Conservation (phyloP, 2,888 invertebrate species). For the Cantharis rustica region DNA sequence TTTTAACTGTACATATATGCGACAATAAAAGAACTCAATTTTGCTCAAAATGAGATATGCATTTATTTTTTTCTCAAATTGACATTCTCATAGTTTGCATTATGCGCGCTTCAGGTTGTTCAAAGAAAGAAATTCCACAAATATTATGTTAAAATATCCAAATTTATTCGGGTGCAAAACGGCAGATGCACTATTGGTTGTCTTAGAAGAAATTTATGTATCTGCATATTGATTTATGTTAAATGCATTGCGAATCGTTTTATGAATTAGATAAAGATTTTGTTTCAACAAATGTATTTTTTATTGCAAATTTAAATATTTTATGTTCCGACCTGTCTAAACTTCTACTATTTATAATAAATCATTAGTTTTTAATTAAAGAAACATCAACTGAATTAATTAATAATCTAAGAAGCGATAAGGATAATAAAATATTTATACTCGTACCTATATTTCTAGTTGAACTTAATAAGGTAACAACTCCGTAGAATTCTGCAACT, state of each 20-base stretch:
- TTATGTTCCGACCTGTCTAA: not conserved
- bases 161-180: conserved; percentile 39
- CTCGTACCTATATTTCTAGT: not conserved
- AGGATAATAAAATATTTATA: not conserved
- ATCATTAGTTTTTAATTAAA: not conserved
- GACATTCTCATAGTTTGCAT: conserved; percentile 2
- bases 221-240: conserved; percentile 27
- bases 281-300: not conserved
- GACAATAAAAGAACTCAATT: conserved; percentile 7
- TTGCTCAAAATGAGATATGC: not conserved
- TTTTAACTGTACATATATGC: conserved; percentile 9
- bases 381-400: not conserved
- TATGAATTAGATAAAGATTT: conserved; percentile 7
- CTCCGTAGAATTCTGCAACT: not conserved
- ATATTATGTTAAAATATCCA: conserved; percentile 43
- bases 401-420: not conserved
- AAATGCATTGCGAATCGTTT: conserved; percentile 13
- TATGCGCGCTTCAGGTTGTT: not conserved
- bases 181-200: conserved; percentile 33
- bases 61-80: not conserved
- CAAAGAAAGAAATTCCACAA: conserved; percentile 34
- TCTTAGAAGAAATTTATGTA: conserved; percentile 26
- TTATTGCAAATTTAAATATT: not conserved
- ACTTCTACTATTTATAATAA: not conserved
- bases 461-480: not conserved